These are phyloP conservation scores for Drosophila conformis DNA, from an alignment of 2,888 invertebrate species.

Conservation along the genomic window DNA sequence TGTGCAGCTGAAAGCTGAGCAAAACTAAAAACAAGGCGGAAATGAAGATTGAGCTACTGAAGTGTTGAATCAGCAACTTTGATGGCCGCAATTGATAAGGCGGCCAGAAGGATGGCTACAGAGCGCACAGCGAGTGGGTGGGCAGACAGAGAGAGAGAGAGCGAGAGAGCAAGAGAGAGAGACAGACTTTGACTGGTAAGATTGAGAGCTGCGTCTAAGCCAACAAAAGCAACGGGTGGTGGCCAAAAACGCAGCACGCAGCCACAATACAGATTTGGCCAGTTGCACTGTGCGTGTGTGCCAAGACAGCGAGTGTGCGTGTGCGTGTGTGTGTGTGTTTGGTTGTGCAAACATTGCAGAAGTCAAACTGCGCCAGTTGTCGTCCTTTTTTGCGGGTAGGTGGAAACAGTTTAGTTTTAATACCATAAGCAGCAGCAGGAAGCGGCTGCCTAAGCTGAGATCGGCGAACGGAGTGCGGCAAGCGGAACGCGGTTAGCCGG, in stretches of 20 bases:
- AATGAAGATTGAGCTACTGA: slow-evolving; percentile 67
- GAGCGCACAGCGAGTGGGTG: slow-evolving; percentile 46
- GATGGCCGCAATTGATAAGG: slow-evolving; percentile 59
- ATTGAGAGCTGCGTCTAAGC: slow-evolving; percentile 58
- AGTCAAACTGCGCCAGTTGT: slow-evolving; percentile 77
- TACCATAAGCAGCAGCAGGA: slow-evolving; percentile 64
- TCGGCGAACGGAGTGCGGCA: background rate
- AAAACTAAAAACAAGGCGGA: slow-evolving; percentile 47
- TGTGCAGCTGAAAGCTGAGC: slow-evolving; percentile 21
- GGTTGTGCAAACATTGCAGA: slow-evolving; percentile 41
- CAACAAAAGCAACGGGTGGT: slow-evolving; percentile 68
- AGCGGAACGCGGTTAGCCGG: slow-evolving; percentile 71
- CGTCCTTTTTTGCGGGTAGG: slow-evolving; percentile 78
- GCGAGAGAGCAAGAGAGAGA: background rate
- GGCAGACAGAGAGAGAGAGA: slow-evolving; percentile 25
- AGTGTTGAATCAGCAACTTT: slow-evolving; percentile 65
- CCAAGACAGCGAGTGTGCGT: slow-evolving; percentile 4
- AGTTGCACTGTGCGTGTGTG: slow-evolving; percentile 25
- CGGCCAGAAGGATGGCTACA: slow-evolving; percentile 5
- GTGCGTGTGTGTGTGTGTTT: slow-evolving; percentile 12
- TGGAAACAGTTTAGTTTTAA: slow-evolving; percentile 82
- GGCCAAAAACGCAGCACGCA: slow-evolving; percentile 62
- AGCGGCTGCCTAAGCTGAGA: slow-evolving; percentile 44
- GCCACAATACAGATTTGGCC: slow-evolving; percentile 60
- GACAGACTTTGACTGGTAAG: slow-evolving; percentile 9